A percentile compares a stretch with the other conserved stretches of the same genome.
phyloP scores from a whole-genome alignment of 2,888 invertebrate species.

The Torymus aiolomorphi region DNA sequence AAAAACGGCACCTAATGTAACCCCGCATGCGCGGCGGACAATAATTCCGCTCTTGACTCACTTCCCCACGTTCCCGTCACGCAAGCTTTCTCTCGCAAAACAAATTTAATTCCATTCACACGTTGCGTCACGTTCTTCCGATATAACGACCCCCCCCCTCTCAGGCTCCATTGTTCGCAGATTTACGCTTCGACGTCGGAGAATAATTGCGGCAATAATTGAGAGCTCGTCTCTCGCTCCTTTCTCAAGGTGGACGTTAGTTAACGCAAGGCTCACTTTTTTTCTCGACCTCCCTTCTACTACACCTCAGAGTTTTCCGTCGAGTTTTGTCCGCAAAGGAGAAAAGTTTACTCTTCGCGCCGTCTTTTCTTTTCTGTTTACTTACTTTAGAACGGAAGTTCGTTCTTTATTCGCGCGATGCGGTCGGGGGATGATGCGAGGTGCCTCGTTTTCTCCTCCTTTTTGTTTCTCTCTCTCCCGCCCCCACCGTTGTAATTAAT shows the following conservation, averaged over 20 bases:
- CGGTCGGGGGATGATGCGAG: no score
- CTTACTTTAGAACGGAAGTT: neutral
- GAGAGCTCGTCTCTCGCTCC: conserved; percentile 5
- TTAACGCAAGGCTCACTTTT: conserved; percentile 32
- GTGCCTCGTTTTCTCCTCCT: no score
- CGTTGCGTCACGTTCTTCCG: conserved; percentile 8
- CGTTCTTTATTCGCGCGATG: conserved; percentile 3
- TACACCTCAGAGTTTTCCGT: conserved; percentile 20
- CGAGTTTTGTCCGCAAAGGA: conserved; percentile 1
- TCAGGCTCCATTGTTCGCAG: conserved; percentile 28
- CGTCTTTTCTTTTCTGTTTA: conserved; percentile 13
- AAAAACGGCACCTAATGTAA: no score
- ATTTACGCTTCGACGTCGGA: conserved; percentile 49
- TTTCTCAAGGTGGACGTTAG: conserved; percentile 25
- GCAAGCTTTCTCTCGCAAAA: neutral
- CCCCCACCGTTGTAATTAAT: neutral
- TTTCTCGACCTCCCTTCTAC: no score
- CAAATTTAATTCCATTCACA: conserved; percentile 32
- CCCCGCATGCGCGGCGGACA: no score
- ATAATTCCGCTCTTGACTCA: no score
- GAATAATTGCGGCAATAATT: conserved; percentile 34
- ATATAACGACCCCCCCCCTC: conserved; percentile 21
- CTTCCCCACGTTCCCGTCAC: no score
- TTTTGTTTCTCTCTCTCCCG: no score
- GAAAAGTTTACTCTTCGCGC: conserved; percentile 18